A percentile compares a stretch with the other conserved stretches of the same genome.
Evolutionary conservation across 2,888 invertebrate species (phyloP).

Genomic region (Pelosia muscerda): DNA sequence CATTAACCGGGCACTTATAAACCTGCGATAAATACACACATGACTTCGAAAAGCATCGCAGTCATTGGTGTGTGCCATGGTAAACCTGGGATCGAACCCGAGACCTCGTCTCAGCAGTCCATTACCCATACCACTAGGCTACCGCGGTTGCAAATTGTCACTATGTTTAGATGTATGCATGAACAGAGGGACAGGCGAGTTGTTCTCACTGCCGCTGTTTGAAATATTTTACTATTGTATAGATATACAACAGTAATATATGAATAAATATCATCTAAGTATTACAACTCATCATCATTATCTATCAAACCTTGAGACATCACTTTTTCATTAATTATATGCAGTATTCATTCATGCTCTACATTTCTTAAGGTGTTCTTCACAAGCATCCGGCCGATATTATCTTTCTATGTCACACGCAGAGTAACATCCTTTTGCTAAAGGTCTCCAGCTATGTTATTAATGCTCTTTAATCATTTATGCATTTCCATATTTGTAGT

Average conservation of each 20-base stretch:
- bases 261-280: too few species aligned
- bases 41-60: too few species aligned
- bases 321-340: conserved; percentile 17
- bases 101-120: too few species aligned
- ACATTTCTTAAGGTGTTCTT: conserved; percentile 30
- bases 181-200: not conserved
- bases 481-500: conserved; percentile 20
- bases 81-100: too few species aligned
- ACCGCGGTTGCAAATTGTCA: too few species aligned
- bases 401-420: conserved; percentile 35
- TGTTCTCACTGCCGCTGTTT: not conserved
- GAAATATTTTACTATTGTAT: not conserved
- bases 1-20: too few species aligned
- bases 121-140: too few species aligned
- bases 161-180: too few species aligned
- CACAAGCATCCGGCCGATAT: conserved; percentile 33
- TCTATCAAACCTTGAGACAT: not conserved
- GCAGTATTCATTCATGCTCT: conserved; percentile 22
- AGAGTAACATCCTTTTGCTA: conserved; percentile 24
- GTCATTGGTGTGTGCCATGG: too few species aligned
- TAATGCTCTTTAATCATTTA: conserved; percentile 19
- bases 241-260: too few species aligned
- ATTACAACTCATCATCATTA: not conserved
- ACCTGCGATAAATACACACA: too few species aligned
- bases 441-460: conserved; percentile 28